phyloP scores from a whole-genome alignment of 2,797 vertebrate genomes.

The Acrossocheilus wenchowensis region DNA sequence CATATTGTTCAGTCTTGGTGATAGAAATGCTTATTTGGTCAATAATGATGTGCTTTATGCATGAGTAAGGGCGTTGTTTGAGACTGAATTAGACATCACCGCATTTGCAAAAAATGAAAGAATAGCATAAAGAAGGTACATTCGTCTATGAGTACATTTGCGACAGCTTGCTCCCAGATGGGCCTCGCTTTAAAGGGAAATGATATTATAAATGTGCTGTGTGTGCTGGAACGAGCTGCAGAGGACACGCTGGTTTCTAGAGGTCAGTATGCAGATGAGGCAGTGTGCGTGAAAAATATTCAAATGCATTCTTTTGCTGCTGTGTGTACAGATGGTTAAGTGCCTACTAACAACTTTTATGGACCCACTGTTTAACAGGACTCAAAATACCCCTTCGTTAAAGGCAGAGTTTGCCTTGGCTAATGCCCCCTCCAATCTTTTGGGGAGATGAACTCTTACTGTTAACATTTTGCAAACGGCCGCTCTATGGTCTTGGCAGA shows the following conservation, averaged over 20 bases:
- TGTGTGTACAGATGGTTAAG: constrained; percentile 83
- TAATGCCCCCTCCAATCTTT: constrained; percentile 61
- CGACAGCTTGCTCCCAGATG: constrained; percentile 63
- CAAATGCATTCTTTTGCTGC: constrained; percentile 64
- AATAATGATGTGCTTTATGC: constrained; percentile 20
- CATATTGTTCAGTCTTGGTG: background rate
- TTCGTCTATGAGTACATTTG: constrained; percentile 61
- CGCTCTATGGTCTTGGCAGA: constrained; percentile 30
- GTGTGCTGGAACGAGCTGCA: constrained; percentile 69
- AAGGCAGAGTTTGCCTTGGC: constrained; percentile 63
- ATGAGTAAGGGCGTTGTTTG: constrained; percentile 1
- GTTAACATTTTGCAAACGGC: constrained; percentile 62
- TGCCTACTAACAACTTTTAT: constrained; percentile 76
- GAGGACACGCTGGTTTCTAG: constrained; percentile 74
- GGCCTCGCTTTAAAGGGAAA: constrained; percentile 69
- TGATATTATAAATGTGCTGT: constrained; percentile 70
- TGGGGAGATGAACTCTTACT: constrained; percentile 60
- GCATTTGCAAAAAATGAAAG: background rate
- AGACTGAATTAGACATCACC: background rate
- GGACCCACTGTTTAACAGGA: constrained; percentile 70
- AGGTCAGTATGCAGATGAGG: constrained; percentile 82
- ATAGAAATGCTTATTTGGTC: constrained; percentile 14
- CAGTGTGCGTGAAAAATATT: constrained; percentile 68
- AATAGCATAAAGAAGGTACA: constrained; percentile 46
- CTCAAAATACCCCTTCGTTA: constrained; percentile 66